Evolutionary conservation across 2,113 vertebrate species (phyloP), one percentile per base, ranked within the genome.

Genomic region (Macaca nemestrina): DNA sequence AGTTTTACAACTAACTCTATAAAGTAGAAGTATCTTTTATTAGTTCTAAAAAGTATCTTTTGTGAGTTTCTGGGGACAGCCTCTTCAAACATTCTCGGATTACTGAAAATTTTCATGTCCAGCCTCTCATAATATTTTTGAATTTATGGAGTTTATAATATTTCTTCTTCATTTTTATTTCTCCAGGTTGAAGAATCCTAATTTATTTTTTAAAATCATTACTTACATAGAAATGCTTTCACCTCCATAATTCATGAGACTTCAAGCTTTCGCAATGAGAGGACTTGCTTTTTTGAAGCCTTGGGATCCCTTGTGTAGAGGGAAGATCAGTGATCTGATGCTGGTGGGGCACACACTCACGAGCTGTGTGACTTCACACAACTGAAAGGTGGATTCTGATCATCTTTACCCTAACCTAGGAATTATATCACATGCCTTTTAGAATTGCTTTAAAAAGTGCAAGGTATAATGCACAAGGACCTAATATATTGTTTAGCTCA

Each of bases 21-120:
- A 96, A 98, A 97, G 96, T 90, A 55, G 43, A 97, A 94, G 83
- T 98, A 38, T 85, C 80, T 97, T 98, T 98, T 97, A 96, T 96
- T 97, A 95, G 90, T 95, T 92, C 84, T 95, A 95, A 95, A 98
- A 95, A 90, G 89, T 94, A 87, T 43, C 70, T 96, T 97, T 95
- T 96, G 94, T 97, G 97, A 96, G 84, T 97, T 98, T 96, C 96
- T 93, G 76, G 88, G 81, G 83, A 95, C 45, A 90, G 90, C 23
- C 64, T 96, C 87, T 96, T 97, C 64, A 96, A 93, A 96, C 93
- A 57, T 94, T 90, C 96, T 95, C 61, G 20, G 72, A 95, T 92
- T 94, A 40, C 90, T 97, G 61, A 96, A 97, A 93, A 85, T 89
- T 94, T 95, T 96, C 96, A 88, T 93, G 84, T 73, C 88, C 38